These are phyloP conservation scores for Amphiduros pacificus DNA, from an alignment of 2,888 invertebrate genomes.

Conservation along the genomic window DNA sequence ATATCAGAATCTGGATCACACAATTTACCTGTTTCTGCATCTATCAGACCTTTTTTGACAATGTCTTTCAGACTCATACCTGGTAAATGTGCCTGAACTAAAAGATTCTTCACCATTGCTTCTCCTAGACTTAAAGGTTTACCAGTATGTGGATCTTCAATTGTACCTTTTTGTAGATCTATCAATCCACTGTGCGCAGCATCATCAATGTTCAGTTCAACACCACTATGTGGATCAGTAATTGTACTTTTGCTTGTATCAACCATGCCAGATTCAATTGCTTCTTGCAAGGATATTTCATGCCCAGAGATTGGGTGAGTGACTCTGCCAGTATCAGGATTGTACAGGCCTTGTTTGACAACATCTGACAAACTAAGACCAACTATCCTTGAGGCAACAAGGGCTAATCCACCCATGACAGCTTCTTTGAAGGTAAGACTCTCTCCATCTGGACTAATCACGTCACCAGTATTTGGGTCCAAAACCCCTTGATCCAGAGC, in stretches of 20 bases:
- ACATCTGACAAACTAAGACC: slow-evolving; percentile 46
- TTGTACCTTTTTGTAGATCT: slow-evolving; percentile 25
- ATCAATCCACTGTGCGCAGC: slow-evolving; percentile 60
- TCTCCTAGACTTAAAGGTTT: slow-evolving; percentile 12
- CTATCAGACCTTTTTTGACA: slow-evolving; percentile 80
- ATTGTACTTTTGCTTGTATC: slow-evolving; percentile 28
- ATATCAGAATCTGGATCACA: slow-evolving; percentile 72
- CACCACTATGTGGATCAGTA: slow-evolving; percentile 22
- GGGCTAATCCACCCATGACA: slow-evolving; percentile 23
- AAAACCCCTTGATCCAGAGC: slow-evolving; percentile 36
- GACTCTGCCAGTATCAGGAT: slow-evolving; percentile 46
- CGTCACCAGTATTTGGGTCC: slow-evolving; percentile 38
- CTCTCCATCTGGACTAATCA: slow-evolving; percentile 38
- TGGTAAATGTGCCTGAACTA: slow-evolving; percentile 31
- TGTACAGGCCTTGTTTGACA: slow-evolving; percentile 46
- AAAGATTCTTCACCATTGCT: slow-evolving; percentile 61
- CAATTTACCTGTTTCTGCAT: slow-evolving; percentile 83
- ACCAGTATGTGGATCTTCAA: slow-evolving; percentile 23
- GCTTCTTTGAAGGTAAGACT: slow-evolving; percentile 43
- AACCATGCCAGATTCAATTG: slow-evolving; percentile 78
- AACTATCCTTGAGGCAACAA: slow-evolving; percentile 17
- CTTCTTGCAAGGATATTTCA: slow-evolving; percentile 74
- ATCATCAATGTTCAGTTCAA: slow-evolving; percentile 72
- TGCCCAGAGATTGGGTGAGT: slow-evolving; percentile 28
- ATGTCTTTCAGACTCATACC: slow-evolving; percentile 58